Conservation (phyloP, 2,113 vertebrate genomes). For the Alectura lathami region DNA sequence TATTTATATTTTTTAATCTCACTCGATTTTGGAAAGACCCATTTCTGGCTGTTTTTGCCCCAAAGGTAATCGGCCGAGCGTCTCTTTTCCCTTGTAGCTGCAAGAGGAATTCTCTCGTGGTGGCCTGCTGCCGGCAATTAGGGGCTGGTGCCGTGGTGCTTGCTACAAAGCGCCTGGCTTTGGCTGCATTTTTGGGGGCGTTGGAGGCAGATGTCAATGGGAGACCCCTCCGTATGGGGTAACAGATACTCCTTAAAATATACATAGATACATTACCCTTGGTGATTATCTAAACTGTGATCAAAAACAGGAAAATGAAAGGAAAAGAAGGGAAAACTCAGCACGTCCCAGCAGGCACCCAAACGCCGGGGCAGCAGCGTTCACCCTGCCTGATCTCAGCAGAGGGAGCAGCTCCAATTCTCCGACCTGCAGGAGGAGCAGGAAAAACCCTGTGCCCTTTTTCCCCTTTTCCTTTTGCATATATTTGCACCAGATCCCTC, state of each 20-base stretch:
- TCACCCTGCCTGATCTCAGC: rapidly evolving
- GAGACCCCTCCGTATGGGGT: rapidly evolving
- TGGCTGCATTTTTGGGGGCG: rapidly evolving
- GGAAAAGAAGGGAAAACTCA: background rate
- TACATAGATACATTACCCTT: too few species aligned
- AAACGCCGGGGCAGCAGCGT: background rate
- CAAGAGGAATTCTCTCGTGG: too few species aligned
- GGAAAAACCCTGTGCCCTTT: background rate
- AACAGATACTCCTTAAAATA: background rate
- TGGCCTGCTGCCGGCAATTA: too few species aligned
- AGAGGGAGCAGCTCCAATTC: background rate
- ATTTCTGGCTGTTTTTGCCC: background rate
- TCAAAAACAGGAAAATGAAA: background rate
- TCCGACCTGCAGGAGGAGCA: background rate
- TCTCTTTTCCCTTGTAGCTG: too few species aligned
- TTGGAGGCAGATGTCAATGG: background rate
- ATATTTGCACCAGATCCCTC: background rate
- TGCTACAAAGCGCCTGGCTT: background rate
- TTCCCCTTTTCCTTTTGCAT: background rate
- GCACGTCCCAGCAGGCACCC: rapidly evolving
- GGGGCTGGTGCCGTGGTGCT: rapidly evolving
- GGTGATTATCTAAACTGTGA: background rate
- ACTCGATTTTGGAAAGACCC: too few species aligned
- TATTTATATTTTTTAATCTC: background rate
- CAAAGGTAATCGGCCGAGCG: too few species aligned